Evolutionary conservation across 2,888 invertebrate genomes (phyloP), one percentile per base, ranked within the genome.

Genomic region (Andrena hattorfiana): DNA sequence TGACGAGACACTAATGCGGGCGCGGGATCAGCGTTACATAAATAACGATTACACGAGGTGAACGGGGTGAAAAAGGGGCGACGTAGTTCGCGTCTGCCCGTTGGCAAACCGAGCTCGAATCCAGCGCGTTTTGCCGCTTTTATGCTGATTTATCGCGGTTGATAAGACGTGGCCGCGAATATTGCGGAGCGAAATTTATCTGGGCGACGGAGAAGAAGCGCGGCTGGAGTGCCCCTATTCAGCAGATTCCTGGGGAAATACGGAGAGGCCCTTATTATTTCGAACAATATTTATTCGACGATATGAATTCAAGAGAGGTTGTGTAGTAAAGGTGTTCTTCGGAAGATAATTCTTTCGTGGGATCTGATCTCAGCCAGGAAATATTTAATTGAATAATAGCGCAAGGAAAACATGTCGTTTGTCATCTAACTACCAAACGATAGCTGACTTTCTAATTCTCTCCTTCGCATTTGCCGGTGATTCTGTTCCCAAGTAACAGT

Each of bases 141-240:
- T 87, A 88, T 85, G 81, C 89, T 88, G 89, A 90, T 91, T 89
- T 90, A 91, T 90, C 84, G 87, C 67, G 72, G 80, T 69, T 89
- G 90, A 90, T 90, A 89, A 88, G 81, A 88, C 84, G 80, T 85
- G 83, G 42, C 67, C 78, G 87, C 84, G 77, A 81, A 84, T 87
- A 84, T 87, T 84, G 79, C 87, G 69, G 66, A 64, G 78, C 32
- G 71, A 84, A 87, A 87, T 87, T 87, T 87, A 85, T 80, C 79
- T 73, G 42, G 10, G 64, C 54, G 51, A 51, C 70, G 63, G 60
- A 76, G 72, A 72, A 77, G 54, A 63, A 62, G 42, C 48, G 13
- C 6, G 49, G 10, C 66, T 49, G 66, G 70, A 83, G 71, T 64
- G 26, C 16, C 51, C 23, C 71, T 8, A 48, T 81, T 67, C 66